These are phyloP conservation scores for Etheostoma nigrum DNA, from an alignment of 2,797 vertebrate species.

Conservation along the genomic window DNA sequence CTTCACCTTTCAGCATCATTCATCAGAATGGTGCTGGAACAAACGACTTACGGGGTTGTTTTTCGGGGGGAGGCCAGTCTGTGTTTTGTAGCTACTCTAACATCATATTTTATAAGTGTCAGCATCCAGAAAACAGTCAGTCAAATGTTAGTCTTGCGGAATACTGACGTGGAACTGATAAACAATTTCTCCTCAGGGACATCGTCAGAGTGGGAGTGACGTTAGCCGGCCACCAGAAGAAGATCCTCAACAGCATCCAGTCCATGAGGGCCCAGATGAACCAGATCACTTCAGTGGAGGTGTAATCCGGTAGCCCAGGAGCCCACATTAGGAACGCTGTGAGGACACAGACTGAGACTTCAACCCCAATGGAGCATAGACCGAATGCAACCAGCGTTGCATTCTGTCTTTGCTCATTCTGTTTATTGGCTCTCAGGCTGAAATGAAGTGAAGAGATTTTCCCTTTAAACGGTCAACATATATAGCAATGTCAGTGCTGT, in stretches of 20 bases:
- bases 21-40: no score
- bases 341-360: conserved; percentile 49
- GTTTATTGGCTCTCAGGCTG: conserved; percentile 21
- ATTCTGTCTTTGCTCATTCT: neutral
- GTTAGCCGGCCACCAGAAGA: conserved; percentile 97
- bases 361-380: neutral
- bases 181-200: conserved; percentile 84
- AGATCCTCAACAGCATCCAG: conserved; percentile 98
- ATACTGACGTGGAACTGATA: neutral
- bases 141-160: neutral
- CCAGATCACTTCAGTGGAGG: conserved; percentile 98
- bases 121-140: neutral
- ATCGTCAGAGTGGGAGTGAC: conserved; percentile 94
- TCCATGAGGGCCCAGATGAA: conserved; percentile 98
- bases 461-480: conserved; percentile 4
- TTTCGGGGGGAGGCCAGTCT: no score
- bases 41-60: no score
- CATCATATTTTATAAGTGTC: neutral
- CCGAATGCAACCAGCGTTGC: no score
- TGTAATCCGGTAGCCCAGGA: conserved; percentile 81
- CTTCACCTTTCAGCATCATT: no score
- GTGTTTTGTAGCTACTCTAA: neutral
- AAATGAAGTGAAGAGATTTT: conserved; percentile 29
- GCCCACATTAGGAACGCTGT: conserved; percentile 26
- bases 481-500: conserved; percentile 2